Evolutionary conservation across 2,888 invertebrate species (phyloP), one percentile per base, ranked within the genome.

Genomic region (Epiblema foenella): DNA sequence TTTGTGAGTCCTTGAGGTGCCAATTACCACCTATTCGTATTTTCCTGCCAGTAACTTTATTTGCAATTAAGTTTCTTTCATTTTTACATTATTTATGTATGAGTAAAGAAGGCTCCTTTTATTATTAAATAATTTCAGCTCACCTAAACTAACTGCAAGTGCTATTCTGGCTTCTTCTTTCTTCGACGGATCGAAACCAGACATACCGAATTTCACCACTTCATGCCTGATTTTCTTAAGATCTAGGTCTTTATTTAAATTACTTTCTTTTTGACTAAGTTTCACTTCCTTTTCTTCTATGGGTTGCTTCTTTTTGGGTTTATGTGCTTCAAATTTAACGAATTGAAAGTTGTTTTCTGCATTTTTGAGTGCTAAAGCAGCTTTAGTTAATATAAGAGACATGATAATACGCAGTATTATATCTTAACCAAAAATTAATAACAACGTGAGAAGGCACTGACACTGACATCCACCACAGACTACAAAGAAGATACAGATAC

Each of bases 171-270:
- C 97, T 84, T 96, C 95, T 78, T 95, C 94, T 80, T 97, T 96
- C 81, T 96, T 95, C 11, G 94, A 91, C 2, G 95, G 91, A 69
- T 95, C 94, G 68, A 97, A 95, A 66, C 97, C 97, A 33, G 95
- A 95, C 90, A 97, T 96, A 42, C 97, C 98, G 86, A 98, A 97
- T 82, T 96, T 97, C 9, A 97, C 95, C 5, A 98, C 95, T 84
- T 98, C 98, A 86, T 96, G 96, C 65, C 97, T 94, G 0, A 96
- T 96, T 80, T 94, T 95, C 78, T 97, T 97, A 79, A 98, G 95
- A 78, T 97, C 96, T 74, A 96, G 90, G 79, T 95, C 95, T 82
- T 84, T 88, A 78, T 77, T 86, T 9, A 78, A 73, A 71, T 76
- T 73, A 75, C 1, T 75, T 74, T 52, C 68, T 65, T 68, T 79